Evolutionary conservation across 2,888 invertebrate species (phyloP), one percentile per base, ranked within the genome.

Genomic region (Arge pagana): DNA sequence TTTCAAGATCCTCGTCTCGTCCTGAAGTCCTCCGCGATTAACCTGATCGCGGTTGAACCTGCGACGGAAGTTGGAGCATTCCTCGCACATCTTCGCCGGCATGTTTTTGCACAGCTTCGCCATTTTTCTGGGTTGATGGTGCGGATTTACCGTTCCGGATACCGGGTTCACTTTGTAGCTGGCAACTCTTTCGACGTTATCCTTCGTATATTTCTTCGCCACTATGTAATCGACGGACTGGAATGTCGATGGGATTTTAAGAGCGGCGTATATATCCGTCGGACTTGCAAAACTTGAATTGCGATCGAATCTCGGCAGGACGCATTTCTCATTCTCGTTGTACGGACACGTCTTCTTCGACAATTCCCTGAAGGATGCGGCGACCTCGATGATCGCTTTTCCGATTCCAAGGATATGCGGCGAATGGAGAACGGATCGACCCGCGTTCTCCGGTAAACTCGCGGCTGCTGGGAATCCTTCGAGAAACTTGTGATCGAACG

Each of bases 401-500:
- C 74, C 75, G 18, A 75, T 64, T 5, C 64, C 60, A 1, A 73
- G 55, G 0, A 76, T 43, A 51, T 72, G 63, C 0, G 75, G 71
- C 19, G 74, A 75, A 19, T 67, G 64, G 3, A 63, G 59, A 0
- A 69, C 58, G 1, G 64, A 56, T 19, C 56, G 53, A 18, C 48
- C 56, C 13, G 63, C 59, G 1, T 58, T 56, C 8, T 62, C 54
- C n/a, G 66, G 49, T 35, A 64, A 66, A 42, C 59, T 53, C 11
- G 62, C 63, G 26, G 58, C 23, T 23, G 61, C 58, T 2, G 63
- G 50, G n/a, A 60, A 52, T 10, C 62, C 53, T 33, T 62, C 59
- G 0, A 63, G 49, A 1, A 60, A 23, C 24, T 67, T 61, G 24
- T 61, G 52, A 8, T 33, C 35, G 48, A 69, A 62, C 13, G 66